A percentile compares a stretch with the other conserved stretches of the same genome.
Conservation (phyloP, 2,797 vertebrate species). For the Ctenochaetus hawaiiensis region DNA sequence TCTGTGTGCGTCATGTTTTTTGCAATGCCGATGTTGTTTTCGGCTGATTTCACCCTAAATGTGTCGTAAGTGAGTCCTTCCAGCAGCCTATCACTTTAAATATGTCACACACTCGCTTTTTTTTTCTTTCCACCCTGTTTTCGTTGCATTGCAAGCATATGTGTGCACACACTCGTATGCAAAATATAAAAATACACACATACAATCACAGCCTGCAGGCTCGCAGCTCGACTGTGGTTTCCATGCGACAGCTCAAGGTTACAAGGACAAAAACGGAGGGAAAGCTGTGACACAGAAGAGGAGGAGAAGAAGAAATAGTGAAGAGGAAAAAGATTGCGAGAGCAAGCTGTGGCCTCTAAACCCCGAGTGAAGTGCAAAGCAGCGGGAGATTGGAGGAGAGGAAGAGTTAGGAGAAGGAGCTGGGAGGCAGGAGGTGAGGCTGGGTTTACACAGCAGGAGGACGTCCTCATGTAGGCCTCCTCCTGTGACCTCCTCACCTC, state of each 20-base stretch:
- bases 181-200: not conserved
- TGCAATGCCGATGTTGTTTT: not conserved
- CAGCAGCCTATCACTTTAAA: not conserved
- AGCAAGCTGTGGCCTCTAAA: conserved; percentile 26
- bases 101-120: conserved; percentile 7
- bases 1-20: not conserved
- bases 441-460: conserved; percentile 5
- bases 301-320: not conserved
- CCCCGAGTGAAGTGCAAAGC: conserved; percentile 1
- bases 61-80: not conserved
- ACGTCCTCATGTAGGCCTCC: not conserved
- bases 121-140: not conserved
- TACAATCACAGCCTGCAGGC: conserved; percentile 21
- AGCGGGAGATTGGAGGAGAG: conserved; percentile 15
- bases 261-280: not conserved
- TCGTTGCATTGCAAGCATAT: not conserved
- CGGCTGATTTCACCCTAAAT: conserved; percentile 2
- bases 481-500: conserved; percentile 17
- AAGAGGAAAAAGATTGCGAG: not conserved
- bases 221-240: conserved; percentile 1
- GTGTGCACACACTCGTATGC: not conserved
- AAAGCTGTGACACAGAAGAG: conserved; percentile 2
- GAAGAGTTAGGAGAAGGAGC: not conserved
- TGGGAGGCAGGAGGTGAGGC: not conserved
- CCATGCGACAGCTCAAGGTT: conserved; percentile 52